phyloP scores from a whole-genome alignment of 2,888 invertebrate species.

The Acanthosepion lycidas region DNA sequence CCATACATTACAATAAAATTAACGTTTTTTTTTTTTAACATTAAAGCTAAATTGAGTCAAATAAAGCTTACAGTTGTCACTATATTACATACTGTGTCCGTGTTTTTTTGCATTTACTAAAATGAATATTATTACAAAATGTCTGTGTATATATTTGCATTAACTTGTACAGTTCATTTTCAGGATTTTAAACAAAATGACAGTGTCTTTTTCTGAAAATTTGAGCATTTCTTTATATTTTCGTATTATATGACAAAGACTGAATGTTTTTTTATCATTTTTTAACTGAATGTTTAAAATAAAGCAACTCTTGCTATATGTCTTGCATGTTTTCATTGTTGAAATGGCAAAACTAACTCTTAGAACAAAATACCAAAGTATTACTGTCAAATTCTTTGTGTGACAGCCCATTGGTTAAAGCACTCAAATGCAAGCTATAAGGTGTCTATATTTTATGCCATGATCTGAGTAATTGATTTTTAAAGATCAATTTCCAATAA shows the following conservation, averaged over 20 bases:
- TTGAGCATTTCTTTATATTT: not conserved
- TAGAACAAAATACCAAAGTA: not conserved
- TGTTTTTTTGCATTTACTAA: not conserved
- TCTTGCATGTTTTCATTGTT: not conserved
- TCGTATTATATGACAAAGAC: not conserved
- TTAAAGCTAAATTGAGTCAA: too few relatives aligned
- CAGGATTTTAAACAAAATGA: not conserved
- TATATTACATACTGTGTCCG: not conserved
- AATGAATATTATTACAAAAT: not conserved
- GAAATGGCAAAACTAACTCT: not conserved
- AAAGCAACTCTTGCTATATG: not conserved
- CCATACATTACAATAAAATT: too few relatives aligned
- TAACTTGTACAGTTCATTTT: not conserved
- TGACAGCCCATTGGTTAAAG: not conserved
- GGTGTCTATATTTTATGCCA: too few relatives aligned
- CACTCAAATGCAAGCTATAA: not conserved
- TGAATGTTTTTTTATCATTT: not conserved
- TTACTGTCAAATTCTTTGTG: not conserved
- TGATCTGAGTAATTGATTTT: too few relatives aligned
- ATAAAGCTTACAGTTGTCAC: too few relatives aligned
- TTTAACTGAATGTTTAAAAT: not conserved
- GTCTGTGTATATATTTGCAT: not conserved
- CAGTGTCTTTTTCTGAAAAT: not conserved
- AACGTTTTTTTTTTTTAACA: too few relatives aligned
- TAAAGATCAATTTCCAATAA: too few relatives aligned